These are phyloP conservation scores for Pristionchus exspectatus DNA, from an alignment of 2,888 invertebrate genomes.

Conservation along the genomic window DNA sequence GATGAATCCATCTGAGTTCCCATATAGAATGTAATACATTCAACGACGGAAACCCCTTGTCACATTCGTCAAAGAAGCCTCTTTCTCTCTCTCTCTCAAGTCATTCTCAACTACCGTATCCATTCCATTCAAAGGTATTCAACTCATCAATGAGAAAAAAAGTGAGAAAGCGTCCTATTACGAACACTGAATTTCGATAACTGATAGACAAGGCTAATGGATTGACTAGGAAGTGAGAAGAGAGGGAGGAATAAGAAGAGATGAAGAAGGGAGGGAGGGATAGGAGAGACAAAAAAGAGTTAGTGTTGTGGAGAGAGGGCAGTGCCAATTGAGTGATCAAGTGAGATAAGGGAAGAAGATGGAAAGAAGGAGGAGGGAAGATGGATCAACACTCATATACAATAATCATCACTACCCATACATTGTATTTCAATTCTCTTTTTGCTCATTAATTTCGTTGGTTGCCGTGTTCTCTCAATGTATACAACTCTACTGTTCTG, in stretches of 20 bases:
- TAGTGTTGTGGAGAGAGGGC: background rate
- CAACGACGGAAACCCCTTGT: background rate
- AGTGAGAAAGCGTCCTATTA: background rate
- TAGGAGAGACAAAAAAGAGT: constrained; percentile 32
- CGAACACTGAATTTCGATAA: background rate
- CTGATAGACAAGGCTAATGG: constrained; percentile 23
- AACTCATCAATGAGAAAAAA: background rate
- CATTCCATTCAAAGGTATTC: background rate
- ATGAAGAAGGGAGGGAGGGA: background rate
- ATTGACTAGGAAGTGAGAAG: background rate
- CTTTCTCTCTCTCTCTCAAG: background rate
- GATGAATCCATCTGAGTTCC: background rate
- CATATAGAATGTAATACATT: background rate
- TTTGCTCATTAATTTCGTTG: background rate
- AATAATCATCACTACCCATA: background rate
- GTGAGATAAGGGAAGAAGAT: background rate
- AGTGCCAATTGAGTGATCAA: background rate
- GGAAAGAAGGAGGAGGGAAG: no score
- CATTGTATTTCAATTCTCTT: background rate
- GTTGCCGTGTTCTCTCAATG: background rate
- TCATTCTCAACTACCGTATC: constrained; percentile 8
- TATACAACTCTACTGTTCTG: background rate
- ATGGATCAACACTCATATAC: background rate
- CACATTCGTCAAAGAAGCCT: background rate
- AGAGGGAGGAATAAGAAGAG: background rate